Percentiles rank a stretch among this genome's conserved stretches.
phyloP scores from a whole-genome alignment of 2,113 vertebrate genomes.

The Hypanus sabinus region DNA sequence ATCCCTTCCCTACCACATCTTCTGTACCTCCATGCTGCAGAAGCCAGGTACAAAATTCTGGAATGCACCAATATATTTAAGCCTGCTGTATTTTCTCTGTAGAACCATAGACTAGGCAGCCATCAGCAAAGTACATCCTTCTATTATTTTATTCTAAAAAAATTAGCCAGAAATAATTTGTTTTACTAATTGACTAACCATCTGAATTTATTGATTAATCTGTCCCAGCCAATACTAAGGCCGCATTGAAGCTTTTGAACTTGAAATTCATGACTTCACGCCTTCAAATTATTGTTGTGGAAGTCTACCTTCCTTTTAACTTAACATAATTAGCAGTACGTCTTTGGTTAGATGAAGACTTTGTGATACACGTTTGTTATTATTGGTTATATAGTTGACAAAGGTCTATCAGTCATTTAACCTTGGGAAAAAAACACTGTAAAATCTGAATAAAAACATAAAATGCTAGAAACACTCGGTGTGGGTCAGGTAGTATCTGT shows the following conservation, averaged over 20 bases:
- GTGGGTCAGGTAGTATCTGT: too few species aligned
- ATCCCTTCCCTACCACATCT: too few species aligned
- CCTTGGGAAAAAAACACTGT: too few species aligned
- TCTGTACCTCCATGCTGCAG: too few species aligned
- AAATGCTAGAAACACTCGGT: too few species aligned
- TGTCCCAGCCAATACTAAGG: background rate
- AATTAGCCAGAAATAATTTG: background rate
- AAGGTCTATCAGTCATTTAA: background rate
- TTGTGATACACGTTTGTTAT: background rate
- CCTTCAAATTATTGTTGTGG: background rate
- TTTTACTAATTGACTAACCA: background rate
- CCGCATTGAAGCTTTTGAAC: background rate
- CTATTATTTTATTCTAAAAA: background rate
- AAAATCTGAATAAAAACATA: too few species aligned
- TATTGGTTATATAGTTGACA: background rate
- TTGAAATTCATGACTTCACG: background rate
- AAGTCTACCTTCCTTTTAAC: background rate
- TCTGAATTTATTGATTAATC: background rate
- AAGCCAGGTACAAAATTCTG: too few species aligned
- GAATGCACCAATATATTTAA: too few species aligned
- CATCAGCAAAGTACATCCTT: too few species aligned
- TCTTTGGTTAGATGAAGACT: background rate
- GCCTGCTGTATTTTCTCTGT: too few species aligned
- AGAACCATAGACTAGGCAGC: too few species aligned
- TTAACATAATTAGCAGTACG: background rate